A percentile compares a stretch with the other conserved stretches of the same genome.
Conservation (phyloP, 2,888 invertebrate genomes). For the Prostheceraeus crozeri region DNA sequence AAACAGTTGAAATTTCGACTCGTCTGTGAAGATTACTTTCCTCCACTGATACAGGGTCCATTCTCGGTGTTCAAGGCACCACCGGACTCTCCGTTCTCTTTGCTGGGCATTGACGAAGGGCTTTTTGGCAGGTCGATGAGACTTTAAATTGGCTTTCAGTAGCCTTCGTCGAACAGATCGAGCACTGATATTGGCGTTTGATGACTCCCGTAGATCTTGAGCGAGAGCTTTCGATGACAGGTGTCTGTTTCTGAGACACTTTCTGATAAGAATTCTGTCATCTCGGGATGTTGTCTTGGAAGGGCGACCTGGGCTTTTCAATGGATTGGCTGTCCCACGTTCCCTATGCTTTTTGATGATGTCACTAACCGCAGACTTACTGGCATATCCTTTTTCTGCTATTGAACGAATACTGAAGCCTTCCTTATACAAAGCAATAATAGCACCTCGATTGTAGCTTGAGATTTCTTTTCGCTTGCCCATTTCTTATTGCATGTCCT, state of each 20-base stretch:
- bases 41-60: constrained; percentile 18
- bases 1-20: constrained; percentile 25
- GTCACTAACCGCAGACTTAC: constrained; percentile 6
- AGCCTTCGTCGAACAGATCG: constrained; percentile 18
- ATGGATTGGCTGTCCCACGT: constrained; percentile 9
- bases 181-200: constrained; percentile 3
- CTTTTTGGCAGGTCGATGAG: constrained; percentile 16
- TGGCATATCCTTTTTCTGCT: constrained; percentile 19
- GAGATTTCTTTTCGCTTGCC: constrained; percentile 11
- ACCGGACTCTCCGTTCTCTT: constrained; percentile 8
- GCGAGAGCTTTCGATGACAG: constrained; percentile 14
- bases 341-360: constrained; percentile 11
- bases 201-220: neutral
- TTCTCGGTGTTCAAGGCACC: constrained; percentile 10
- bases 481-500: too few species aligned
- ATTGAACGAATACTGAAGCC: constrained; percentile 4
- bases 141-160: constrained; percentile 11
- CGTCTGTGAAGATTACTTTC: constrained; percentile 4
- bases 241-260: constrained; percentile 13
- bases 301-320: constrained; percentile 24
- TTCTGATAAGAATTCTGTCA: constrained; percentile 10
- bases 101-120: constrained; percentile 4
- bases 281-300: constrained; percentile 8
- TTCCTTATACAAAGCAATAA: constrained; percentile 15
- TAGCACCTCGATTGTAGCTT: constrained; percentile 3